Evolutionary conservation across 1,140 invertebrate species (phyloP).

Genomic region (Eumeta japonica): DNA sequence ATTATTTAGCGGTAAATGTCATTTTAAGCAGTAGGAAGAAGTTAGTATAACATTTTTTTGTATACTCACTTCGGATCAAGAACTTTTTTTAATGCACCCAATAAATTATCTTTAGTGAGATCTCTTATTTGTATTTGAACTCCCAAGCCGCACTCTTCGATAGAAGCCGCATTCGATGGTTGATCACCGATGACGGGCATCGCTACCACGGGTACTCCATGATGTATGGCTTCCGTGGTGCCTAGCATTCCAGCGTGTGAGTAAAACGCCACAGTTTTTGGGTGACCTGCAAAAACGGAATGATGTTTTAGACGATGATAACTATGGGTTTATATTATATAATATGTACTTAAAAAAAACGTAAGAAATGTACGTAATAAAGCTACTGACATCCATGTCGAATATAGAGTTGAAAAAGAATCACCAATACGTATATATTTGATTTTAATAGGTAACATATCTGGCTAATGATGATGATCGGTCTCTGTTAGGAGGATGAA

Average conservation of each 20-base stretch:
- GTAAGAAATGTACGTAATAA: too few relatives aligned
- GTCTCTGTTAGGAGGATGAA: not conserved
- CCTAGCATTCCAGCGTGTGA: conserved; percentile 71
- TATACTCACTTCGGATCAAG: conserved; percentile 54
- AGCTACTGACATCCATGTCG: not conserved
- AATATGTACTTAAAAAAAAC: not conserved
- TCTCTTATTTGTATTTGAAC: conserved; percentile 50
- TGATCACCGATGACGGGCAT: conserved; percentile 72
- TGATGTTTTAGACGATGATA: not conserved
- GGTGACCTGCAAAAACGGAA: conserved; percentile 53
- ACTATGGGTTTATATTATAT: not conserved
- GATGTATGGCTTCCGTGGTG: conserved; percentile 67
- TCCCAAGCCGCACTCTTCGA: conserved; percentile 58
- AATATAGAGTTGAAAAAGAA: not conserved
- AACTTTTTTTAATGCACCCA: conserved; percentile 47
- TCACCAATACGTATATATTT: not conserved
- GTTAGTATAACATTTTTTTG: not conserved
- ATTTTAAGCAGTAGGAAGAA: too few relatives aligned
- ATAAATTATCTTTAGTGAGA: conserved; percentile 54
- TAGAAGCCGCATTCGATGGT: conserved; percentile 55
- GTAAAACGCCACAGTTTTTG: conserved; percentile 64
- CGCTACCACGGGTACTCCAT: conserved; percentile 67
- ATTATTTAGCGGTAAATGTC: too few relatives aligned
- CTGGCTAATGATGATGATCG: not conserved
- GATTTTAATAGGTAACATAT: not conserved